Evolutionary conservation across 2,888 invertebrate species (phyloP), one percentile per base, ranked within the genome.

Genomic region (Cyclophora albipunctata): DNA sequence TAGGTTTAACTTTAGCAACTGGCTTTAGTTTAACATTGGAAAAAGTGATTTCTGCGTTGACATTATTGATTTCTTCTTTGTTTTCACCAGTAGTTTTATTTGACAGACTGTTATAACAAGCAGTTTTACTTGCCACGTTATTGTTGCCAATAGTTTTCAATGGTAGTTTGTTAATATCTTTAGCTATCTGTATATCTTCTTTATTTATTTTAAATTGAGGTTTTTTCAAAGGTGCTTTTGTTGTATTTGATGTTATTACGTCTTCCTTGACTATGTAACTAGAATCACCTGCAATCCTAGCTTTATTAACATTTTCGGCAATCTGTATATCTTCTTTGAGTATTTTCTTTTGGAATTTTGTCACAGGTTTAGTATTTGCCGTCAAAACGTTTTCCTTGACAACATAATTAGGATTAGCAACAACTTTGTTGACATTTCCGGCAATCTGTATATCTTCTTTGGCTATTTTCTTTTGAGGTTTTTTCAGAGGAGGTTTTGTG

Each of bases 391-490:
- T 20, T 20, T 20, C 20, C 20, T 20, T 20, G 20, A 20, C 20
- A 20, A 20, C 20, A 20, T 20, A 20, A 20, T 20, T 20, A 20
- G 20, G 20, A 20, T 20, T 20, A 20, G 20, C 20, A 20, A 20
- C 20, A 20, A 20, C 20, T 20, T 20, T 20, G 20, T 20, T 54
- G 45, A 59, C 62, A 6, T 61, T 59, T 3, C 55, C 66, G 0
- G 79, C 75, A 2, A 81, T 71, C 57, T 73, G 70, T 41, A 84
- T 84, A 45, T 85, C 85, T 2, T 81, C 81, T 59, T 84, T 86
- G 49, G 71, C 77, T 2, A 84, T 78, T 64, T 80, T 84, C 34
- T 66, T 73, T 4, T 67, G 53, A 0, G 75, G 67, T 54, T 73
- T 81, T 40, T 72, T 80, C 0, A 74, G n/a, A 0, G 63, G 57